Conservation (phyloP, 2,888 invertebrate species). For the Eupithecia tripunctaria region DNA sequence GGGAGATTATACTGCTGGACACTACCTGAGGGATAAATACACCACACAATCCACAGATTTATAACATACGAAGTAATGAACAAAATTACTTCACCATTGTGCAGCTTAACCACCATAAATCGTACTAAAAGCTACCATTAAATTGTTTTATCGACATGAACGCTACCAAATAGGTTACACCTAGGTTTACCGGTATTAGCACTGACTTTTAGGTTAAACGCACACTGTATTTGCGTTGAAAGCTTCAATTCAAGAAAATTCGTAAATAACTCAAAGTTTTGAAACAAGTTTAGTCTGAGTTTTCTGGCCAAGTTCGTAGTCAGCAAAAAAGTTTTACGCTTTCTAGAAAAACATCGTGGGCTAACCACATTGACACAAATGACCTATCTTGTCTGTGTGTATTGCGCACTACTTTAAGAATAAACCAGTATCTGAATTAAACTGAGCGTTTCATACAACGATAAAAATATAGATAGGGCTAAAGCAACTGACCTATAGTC, state of each 20-base stretch:
- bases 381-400: neutral
- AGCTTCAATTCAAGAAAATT: conserved; percentile 3
- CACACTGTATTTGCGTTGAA: neutral
- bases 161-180: conserved; percentile 38
- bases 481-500: neutral
- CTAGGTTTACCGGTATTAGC: conserved; percentile 37
- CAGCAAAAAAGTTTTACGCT: neutral
- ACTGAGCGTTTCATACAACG: neutral
- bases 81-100: conserved; percentile 23
- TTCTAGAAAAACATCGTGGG: neutral
- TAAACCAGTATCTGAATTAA: neutral
- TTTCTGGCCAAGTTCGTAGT: neutral
- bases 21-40: neutral
- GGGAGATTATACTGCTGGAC: no score
- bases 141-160: conserved; percentile 43
- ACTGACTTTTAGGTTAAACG: conserved; percentile 18
- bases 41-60: neutral
- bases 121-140: conserved; percentile 37
- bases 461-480: neutral
- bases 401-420: neutral
- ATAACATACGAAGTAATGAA: neutral
- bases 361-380: neutral
- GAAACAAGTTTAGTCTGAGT: neutral
- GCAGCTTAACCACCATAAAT: conserved; percentile 33
- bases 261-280: neutral